Evolutionary conservation across 2,888 invertebrate species (phyloP).

Genomic region (Bhutanitis thaidina): DNA sequence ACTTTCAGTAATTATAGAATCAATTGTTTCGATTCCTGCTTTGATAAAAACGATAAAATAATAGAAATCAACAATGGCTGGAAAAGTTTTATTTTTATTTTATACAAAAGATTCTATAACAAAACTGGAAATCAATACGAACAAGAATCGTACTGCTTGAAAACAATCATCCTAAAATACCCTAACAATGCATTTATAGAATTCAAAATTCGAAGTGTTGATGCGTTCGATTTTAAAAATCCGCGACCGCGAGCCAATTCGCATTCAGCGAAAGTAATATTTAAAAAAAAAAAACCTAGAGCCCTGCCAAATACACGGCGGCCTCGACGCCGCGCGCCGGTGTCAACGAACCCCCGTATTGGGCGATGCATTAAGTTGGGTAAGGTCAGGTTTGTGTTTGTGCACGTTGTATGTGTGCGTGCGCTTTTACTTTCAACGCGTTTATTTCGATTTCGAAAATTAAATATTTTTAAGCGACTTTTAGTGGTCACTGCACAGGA

Average conservation of each 20-base stretch:
- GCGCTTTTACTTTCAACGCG: conserved; percentile 67
- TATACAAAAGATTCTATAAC: conserved; percentile 12
- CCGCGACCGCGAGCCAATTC: conserved; percentile 30
- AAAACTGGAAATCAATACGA: conserved; percentile 8
- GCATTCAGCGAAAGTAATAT: conserved; percentile 59
- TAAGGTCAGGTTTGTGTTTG: conserved; percentile 66
- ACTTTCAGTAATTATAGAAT: conserved; percentile 9
- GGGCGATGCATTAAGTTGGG: conserved; percentile 66
- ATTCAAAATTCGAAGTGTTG: conserved; percentile 19
- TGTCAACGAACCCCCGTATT: conserved; percentile 66
- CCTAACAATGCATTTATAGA: conserved; percentile 2
- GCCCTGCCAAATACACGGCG: conserved; percentile 65
- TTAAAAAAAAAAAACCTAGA: conserved; percentile 36
- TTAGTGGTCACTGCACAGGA: conserved; percentile 12
- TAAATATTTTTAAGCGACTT: background rate
- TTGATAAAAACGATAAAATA: conserved; percentile 5
- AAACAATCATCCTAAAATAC: conserved; percentile 1
- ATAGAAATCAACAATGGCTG: conserved; percentile 11
- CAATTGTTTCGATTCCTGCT: conserved; percentile 19
- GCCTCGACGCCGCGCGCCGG: conserved; percentile 50
- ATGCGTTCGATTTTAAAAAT: conserved; percentile 6
- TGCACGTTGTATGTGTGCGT: conserved; percentile 38
- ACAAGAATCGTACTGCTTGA: conserved; percentile 6
- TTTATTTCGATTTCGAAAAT: conserved; percentile 22
- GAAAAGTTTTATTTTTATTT: conserved; percentile 14